A percentile compares a stretch with the other conserved stretches of the same genome.
These are phyloP conservation scores for Acronicta psi DNA, from an alignment of 2,888 invertebrate species.

Conservation along the genomic window DNA sequence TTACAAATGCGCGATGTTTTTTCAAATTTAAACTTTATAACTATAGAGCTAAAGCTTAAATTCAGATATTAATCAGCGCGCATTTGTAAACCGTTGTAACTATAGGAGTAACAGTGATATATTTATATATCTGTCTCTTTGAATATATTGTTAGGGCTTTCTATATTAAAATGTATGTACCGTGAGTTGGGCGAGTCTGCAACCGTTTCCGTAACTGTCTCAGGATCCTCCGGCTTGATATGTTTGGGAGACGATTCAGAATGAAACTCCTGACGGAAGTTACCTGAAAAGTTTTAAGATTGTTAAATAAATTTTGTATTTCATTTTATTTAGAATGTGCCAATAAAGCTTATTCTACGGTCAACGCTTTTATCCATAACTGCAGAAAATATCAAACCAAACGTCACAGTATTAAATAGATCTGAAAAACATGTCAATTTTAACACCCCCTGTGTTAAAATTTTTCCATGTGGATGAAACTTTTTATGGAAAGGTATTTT, in stretches of 20 bases:
- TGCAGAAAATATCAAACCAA: too few relatives aligned
- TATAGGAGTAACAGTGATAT: not conserved
- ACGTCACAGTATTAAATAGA: too few relatives aligned
- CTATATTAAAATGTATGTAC: conserved; percentile 81
- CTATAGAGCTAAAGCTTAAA: too few relatives aligned
- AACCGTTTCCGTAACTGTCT: conserved; percentile 63
- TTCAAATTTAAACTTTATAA: not conserved
- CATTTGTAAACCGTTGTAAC: not conserved
- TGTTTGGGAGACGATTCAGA: conserved; percentile 82
- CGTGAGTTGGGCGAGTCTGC: conserved; percentile 76
- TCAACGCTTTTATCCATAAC: too few relatives aligned
- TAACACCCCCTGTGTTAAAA: too few relatives aligned
- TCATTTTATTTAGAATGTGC: too few relatives aligned
- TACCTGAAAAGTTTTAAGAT: conserved; percentile 71
- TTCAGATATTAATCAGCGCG: not conserved
- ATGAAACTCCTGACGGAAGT: conserved; percentile 82
- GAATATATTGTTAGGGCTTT: conserved; percentile 76
- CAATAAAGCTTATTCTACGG: too few relatives aligned
- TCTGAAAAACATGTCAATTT: too few relatives aligned
- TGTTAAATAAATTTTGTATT: too few relatives aligned
- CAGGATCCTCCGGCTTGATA: conserved; percentile 72
- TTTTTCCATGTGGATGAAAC: too few relatives aligned
- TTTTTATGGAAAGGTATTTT: too few relatives aligned
- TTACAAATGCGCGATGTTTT: not conserved
- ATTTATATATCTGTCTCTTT: conserved; percentile 83